Evolutionary conservation across 2,797 vertebrate species (phyloP).

Genomic region (Alcedo atthis): DNA sequence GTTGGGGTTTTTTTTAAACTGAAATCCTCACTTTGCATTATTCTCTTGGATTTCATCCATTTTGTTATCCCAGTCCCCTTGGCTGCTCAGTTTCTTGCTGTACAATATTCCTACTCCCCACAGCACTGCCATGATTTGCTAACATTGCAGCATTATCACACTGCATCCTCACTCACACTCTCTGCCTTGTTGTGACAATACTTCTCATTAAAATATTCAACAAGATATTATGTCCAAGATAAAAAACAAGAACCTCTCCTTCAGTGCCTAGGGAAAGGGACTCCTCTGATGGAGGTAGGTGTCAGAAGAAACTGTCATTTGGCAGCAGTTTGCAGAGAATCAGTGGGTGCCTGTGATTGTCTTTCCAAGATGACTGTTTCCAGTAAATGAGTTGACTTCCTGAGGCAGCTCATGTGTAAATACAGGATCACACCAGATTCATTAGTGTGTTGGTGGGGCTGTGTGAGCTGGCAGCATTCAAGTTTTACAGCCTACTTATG

Average conservation of each 20-base stretch:
- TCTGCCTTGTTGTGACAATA: background rate
- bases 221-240: background rate
- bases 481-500: background rate
- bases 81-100: background rate
- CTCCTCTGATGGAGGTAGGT: background rate
- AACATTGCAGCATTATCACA: background rate
- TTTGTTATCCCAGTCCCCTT: background rate
- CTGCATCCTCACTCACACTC: rapidly evolving
- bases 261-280: background rate
- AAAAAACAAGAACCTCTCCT: background rate
- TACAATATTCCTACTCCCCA: background rate
- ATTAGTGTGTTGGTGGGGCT: background rate
- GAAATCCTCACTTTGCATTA: background rate
- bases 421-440: background rate
- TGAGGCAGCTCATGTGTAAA: background rate
- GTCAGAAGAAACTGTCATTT: background rate
- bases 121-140: background rate
- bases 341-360: background rate
- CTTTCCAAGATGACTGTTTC: background rate
- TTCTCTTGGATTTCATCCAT: background rate
- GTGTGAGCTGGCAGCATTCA: background rate
- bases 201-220: background rate
- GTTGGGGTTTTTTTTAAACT: background rate
- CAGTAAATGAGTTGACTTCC: background rate
- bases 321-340: background rate